Percentiles rank a stretch among this genome's conserved stretches.
phyloP scores from a whole-genome alignment of 2,888 invertebrate species.

The Neocrepidodera transversa region DNA sequence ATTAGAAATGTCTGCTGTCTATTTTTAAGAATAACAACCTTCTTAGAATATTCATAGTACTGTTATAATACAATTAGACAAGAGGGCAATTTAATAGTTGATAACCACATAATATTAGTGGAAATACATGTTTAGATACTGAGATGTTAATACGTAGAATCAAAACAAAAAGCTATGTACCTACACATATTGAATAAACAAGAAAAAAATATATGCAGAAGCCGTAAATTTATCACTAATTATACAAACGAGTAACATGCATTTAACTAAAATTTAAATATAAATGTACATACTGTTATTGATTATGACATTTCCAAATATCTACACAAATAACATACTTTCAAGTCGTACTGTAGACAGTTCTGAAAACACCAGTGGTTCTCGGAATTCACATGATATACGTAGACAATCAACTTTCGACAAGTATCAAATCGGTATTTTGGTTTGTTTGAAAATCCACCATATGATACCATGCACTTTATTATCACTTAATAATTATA shows the following conservation, averaged over 20 bases:
- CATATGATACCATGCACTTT: neutral
- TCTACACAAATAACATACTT: constrained; percentile 51
- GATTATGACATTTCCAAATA: constrained; percentile 24
- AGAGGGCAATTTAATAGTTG: neutral
- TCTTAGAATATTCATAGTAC: neutral
- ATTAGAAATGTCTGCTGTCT: constrained; percentile 5
- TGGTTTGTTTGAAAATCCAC: constrained; percentile 4
- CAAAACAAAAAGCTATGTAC: constrained; percentile 2
- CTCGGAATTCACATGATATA: constrained; percentile 54
- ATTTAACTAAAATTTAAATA: neutral
- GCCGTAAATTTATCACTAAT: neutral
- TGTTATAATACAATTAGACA: neutral
- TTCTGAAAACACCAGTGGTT: constrained; percentile 56
- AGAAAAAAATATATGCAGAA: neutral
- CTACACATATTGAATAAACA: constrained; percentile 1
- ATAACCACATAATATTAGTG: neutral
- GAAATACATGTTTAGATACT: constrained; percentile 1
- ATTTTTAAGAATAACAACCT: constrained; percentile 6
- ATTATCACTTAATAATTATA: constrained; percentile 1
- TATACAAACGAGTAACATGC: neutral
- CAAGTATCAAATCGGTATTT: constrained; percentile 3
- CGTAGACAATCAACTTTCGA: constrained; percentile 35
- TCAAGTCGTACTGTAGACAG: constrained; percentile 52
- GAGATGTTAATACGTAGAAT: neutral
- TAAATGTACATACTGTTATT: neutral